phyloP scores from a whole-genome alignment of 1,140 invertebrate genomes.

The Lasioglossum albipes region DNA sequence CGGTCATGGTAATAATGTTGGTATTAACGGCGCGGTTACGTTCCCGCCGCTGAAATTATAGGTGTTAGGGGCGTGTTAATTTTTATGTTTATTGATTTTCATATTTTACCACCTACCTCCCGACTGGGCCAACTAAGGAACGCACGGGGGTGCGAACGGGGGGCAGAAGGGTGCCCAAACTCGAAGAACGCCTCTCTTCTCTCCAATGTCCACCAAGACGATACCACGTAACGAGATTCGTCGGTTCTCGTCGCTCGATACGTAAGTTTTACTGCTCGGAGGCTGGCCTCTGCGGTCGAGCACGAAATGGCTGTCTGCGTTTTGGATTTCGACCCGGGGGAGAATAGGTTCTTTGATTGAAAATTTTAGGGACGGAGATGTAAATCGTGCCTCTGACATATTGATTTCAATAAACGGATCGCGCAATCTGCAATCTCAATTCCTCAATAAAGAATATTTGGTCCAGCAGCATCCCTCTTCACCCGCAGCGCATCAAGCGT shows the following conservation, averaged over 20 bases:
- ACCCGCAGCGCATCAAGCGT: too few species aligned
- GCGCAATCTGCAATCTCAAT: too few species aligned
- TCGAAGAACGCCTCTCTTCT: not conserved
- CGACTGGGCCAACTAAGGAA: not conserved
- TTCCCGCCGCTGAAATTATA: constrained; percentile 69
- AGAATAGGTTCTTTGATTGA: too few species aligned
- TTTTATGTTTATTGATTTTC: constrained; percentile 80
- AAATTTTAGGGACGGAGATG: too few species aligned
- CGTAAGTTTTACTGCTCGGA: not conserved
- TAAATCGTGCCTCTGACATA: too few species aligned
- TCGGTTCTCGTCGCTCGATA: not conserved
- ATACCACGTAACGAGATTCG: constrained; percentile 19
- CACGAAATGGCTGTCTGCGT: not conserved
- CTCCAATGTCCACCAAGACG: not conserved
- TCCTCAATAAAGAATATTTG: too few species aligned
- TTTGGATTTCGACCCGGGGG: not conserved
- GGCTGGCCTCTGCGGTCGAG: not conserved
- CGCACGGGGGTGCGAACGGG: not conserved
- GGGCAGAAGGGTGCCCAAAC: too few species aligned
- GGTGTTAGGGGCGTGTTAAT: constrained; percentile 75
- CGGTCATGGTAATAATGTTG: constrained; percentile 72
- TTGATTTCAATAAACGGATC: too few species aligned
- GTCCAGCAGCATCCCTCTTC: too few species aligned
- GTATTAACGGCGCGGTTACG: constrained; percentile 72
- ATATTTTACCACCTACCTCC: constrained; percentile 75